Conservation (phyloP, 2,797 vertebrate genomes). For the Lates japonicus region DNA sequence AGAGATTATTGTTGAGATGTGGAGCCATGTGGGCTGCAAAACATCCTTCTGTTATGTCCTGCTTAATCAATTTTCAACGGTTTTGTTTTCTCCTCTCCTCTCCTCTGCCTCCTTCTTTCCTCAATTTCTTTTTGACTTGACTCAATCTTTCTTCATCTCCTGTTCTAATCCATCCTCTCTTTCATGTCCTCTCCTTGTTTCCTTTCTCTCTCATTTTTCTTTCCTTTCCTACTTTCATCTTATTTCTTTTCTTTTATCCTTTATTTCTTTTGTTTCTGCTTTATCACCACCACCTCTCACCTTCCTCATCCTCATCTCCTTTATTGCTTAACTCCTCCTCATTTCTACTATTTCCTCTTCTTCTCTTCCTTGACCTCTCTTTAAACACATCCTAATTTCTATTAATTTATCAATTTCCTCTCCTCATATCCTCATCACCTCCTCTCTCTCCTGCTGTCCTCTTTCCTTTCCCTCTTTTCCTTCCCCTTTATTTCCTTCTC, state of each 20-base stretch:
- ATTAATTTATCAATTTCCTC: background rate
- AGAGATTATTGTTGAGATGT: background rate
- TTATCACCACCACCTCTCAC: background rate
- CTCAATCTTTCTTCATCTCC: background rate
- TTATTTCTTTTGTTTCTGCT: background rate
- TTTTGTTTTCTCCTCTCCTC: background rate
- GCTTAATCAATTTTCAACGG: constrained; percentile 29
- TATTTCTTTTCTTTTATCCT: background rate
- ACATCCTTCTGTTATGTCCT: constrained; percentile 6
- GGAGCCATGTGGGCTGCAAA: background rate
- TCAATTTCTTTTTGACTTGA: background rate
- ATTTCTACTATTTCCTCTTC: too few relatives aligned
- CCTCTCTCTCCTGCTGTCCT: background rate
- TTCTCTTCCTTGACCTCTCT: too few relatives aligned
- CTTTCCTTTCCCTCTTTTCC: too few relatives aligned
- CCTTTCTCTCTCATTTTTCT: background rate
- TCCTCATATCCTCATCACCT: background rate
- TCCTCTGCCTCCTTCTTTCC: too few relatives aligned
- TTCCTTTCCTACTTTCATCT: background rate
- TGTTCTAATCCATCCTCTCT: background rate
- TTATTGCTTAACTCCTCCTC: too few relatives aligned
- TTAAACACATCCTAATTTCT: background rate
- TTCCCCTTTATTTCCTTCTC: rapidly evolving
- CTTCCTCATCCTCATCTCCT: background rate
- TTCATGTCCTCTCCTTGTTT: background rate